Conservation (phyloP, 2,888 invertebrate species). For the Brachynemurus nebulosus region DNA sequence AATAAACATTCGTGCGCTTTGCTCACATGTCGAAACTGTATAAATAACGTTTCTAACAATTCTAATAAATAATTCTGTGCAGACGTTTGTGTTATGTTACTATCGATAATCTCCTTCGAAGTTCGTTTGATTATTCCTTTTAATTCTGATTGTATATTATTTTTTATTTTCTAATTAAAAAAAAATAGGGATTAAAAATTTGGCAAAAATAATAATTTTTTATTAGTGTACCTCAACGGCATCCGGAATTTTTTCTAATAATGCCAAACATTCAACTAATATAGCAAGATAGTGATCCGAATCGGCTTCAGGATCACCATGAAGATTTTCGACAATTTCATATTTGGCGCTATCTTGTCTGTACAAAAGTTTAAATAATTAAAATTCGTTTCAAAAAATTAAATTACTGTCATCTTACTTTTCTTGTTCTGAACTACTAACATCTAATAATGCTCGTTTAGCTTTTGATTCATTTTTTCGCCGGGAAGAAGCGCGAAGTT, state of each 20-base stretch:
- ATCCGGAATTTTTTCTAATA: conserved; percentile 70
- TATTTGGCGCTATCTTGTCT: conserved; percentile 1
- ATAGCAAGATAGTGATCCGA: conserved; percentile 60
- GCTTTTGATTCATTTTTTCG: conserved; percentile 38
- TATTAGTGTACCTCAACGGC: conserved; percentile 54
- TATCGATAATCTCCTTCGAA: conserved; percentile 60
- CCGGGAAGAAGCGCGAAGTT: conserved; percentile 40
- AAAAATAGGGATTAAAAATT: background rate
- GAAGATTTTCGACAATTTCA: conserved; percentile 37
- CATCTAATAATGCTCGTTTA: conserved; percentile 40
- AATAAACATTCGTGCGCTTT: conserved; percentile 59
- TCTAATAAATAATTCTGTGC: conserved; percentile 35
- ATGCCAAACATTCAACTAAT: conserved; percentile 72
- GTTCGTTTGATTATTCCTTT: conserved; percentile 65
- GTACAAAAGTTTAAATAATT: background rate
- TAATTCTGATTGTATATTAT: conserved; percentile 70
- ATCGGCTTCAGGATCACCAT: conserved; percentile 44
- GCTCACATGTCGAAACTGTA: conserved; percentile 70
- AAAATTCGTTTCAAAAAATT: background rate
- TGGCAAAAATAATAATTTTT: conserved; percentile 8
- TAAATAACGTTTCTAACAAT: conserved; percentile 59
- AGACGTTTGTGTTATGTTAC: conserved; percentile 31
- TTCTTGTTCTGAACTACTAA: conserved; percentile 20
- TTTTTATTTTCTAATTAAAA: conserved; percentile 53
- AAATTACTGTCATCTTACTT: background rate